Conservation (phyloP, 1,140 invertebrate species). For the Rhizoglyphus robini region DNA sequence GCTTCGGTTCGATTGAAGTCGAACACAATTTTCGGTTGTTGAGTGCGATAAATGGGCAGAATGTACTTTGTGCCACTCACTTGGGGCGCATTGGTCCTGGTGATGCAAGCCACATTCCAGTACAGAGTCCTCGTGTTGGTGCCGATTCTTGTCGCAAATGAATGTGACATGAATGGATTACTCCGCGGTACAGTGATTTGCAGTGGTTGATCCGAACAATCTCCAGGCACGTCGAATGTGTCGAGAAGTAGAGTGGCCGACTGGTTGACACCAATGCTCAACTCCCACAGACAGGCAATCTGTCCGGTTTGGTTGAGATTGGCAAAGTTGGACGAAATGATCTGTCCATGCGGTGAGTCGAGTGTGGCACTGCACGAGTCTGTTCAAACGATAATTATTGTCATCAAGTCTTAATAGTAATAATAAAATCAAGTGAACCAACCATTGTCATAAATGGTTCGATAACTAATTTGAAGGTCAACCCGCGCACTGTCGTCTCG, state of each 20-base stretch:
- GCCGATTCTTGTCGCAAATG: too few relatives aligned
- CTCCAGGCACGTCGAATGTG: slow-evolving; percentile 23
- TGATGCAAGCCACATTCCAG: background rate
- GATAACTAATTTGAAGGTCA: background rate
- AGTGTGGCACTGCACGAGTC: background rate
- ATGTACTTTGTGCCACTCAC: background rate
- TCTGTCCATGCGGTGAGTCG: background rate
- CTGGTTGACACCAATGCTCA: slow-evolving; percentile 4
- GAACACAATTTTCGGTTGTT: slow-evolving; percentile 9
- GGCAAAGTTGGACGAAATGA: slow-evolving; percentile 7
- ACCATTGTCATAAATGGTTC: background rate
- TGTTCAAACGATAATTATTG: slow-evolving; percentile 1
- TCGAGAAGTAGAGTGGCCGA: slow-evolving; percentile 20
- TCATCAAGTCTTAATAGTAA: too few relatives aligned
- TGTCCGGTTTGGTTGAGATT: background rate
- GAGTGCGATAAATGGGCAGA: background rate
- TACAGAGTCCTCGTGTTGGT: too few relatives aligned
- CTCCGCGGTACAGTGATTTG: background rate
- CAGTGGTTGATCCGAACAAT: background rate
- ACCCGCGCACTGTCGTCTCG: background rate
- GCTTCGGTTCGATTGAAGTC: slow-evolving; percentile 11
- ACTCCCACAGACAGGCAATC: slow-evolving; percentile 19
- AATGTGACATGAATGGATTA: background rate
- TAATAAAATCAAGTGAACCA: too few relatives aligned
- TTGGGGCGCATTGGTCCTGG: background rate